Percentiles rank a stretch among this genome's conserved stretches.
Evolutionary conservation across 2,888 invertebrate genomes (phyloP).

Genomic region (Epirrhoe alternata): DNA sequence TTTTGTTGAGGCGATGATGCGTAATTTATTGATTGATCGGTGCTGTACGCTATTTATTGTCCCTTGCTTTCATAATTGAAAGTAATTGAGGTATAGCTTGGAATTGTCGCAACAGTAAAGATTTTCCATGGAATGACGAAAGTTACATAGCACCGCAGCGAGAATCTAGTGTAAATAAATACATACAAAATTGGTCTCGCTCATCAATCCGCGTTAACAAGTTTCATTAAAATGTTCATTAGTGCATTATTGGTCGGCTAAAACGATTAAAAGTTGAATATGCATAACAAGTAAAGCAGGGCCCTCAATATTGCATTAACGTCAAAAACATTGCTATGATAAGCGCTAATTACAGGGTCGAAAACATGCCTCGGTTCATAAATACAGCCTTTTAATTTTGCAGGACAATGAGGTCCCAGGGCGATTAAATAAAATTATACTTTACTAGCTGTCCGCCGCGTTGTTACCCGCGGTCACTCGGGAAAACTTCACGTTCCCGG

Average conservation of each 20-base stretch:
- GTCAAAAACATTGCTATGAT: constrained; percentile 37
- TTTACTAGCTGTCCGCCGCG: too few species aligned
- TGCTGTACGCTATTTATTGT: background rate
- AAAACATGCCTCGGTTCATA: constrained; percentile 11
- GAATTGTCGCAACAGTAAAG: background rate
- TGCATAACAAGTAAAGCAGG: constrained; percentile 29
- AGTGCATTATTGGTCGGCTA: constrained; percentile 4
- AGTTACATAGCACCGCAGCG: too few species aligned
- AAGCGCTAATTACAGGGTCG: constrained; percentile 39
- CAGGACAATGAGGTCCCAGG: background rate
- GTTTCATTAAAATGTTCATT: constrained; percentile 22
- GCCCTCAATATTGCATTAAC: constrained; percentile 38
- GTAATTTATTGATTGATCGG: constrained; percentile 2
- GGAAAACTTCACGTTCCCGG: background rate
- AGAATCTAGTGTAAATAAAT: background rate
- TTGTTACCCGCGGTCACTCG: background rate
- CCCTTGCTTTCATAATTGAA: too few species aligned
- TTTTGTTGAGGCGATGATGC: constrained; percentile 14
- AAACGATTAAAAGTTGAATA: constrained; percentile 30
- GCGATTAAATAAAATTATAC: constrained; percentile 2
- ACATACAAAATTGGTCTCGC: background rate
- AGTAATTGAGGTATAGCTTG: background rate
- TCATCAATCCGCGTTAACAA: constrained; percentile 4
- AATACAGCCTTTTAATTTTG: constrained; percentile 10
- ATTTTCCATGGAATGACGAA: too few species aligned